Conservation (phyloP, 2,797 vertebrate species). For the Alfaro cultratus region DNA sequence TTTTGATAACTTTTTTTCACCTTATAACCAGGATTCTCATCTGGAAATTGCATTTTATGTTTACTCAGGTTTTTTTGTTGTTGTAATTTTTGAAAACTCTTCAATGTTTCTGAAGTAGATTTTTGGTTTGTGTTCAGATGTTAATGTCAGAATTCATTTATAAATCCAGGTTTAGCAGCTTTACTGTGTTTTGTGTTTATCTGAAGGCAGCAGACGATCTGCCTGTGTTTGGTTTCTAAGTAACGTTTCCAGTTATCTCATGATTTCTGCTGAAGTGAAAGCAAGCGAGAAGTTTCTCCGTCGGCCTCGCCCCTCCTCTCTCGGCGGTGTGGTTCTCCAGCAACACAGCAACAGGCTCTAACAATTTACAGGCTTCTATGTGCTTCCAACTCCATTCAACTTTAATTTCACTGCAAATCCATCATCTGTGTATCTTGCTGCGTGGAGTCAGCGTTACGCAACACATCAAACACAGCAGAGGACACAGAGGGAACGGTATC, state of each 20-base stretch:
- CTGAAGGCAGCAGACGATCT: background rate
- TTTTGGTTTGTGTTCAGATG: background rate
- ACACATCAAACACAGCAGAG: conserved; percentile 62
- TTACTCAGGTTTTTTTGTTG: background rate
- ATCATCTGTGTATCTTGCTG: conserved; percentile 61
- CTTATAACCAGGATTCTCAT: background rate
- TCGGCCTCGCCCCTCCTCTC: conserved; percentile 11
- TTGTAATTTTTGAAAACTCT: background rate
- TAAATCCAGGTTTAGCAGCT: background rate
- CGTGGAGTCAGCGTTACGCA: conserved; percentile 63
- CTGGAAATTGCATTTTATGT: background rate
- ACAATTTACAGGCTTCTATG: conserved; percentile 49
- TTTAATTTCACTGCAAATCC: conserved; percentile 69
- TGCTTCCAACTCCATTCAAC: conserved; percentile 59
- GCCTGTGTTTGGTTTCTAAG: conserved; percentile 26
- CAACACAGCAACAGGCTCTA: conserved; percentile 47
- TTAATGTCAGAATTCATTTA: background rate
- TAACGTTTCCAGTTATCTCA: conserved; percentile 55
- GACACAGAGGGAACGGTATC: conserved; percentile 63
- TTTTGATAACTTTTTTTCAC: background rate
- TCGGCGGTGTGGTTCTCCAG: conserved; percentile 24
- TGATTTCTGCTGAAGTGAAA: conserved; percentile 36
- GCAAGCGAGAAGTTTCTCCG: conserved; percentile 44
- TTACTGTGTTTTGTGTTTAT: background rate
- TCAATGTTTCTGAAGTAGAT: background rate